Evolutionary conservation across 2,888 invertebrate genomes (phyloP).

Genomic region (Synergus laeviventris): DNA sequence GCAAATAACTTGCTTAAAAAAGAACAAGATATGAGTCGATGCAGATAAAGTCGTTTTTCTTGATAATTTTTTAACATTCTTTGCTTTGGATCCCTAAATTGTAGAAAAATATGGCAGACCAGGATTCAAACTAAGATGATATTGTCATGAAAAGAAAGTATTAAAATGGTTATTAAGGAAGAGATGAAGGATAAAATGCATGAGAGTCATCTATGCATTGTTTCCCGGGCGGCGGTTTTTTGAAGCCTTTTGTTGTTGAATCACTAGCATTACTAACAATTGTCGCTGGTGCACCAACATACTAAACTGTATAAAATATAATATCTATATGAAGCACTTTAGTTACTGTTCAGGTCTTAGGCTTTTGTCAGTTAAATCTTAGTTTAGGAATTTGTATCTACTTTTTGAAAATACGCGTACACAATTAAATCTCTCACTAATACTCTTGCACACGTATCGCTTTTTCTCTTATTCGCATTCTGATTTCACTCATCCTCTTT

Average conservation of each 20-base stretch:
- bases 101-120: slow-evolving; percentile 43
- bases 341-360: slow-evolving; percentile 57
- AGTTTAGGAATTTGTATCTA: slow-evolving; percentile 53
- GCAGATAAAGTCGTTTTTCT: not conserved
- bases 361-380: slow-evolving; percentile 57
- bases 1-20: not conserved
- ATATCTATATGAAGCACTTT: slow-evolving; percentile 56
- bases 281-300: slow-evolving; percentile 14
- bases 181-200: not conserved
- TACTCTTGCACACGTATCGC: slow-evolving; percentile 45
- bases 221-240: slow-evolving; percentile 9
- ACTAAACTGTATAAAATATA: slow-evolving; percentile 38
- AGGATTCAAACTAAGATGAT: slow-evolving; percentile 40
- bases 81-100: slow-evolving; percentile 29
- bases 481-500: slow-evolving; percentile 42
- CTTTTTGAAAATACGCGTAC: slow-evolving; percentile 39
- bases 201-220: slow-evolving; percentile 23
- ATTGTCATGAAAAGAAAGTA: not conserved
- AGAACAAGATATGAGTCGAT: not conserved
- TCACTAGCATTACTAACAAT: slow-evolving; percentile 26
- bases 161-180: not conserved
- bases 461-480: slow-evolving; percentile 41
- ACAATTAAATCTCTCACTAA: slow-evolving; percentile 48
- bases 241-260: slow-evolving; percentile 34
- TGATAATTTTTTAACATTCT: not conserved